A percentile compares a stretch with the other conserved stretches of the same genome.
Conservation (phyloP, 2,888 invertebrate genomes). For the Autographa gamma region DNA sequence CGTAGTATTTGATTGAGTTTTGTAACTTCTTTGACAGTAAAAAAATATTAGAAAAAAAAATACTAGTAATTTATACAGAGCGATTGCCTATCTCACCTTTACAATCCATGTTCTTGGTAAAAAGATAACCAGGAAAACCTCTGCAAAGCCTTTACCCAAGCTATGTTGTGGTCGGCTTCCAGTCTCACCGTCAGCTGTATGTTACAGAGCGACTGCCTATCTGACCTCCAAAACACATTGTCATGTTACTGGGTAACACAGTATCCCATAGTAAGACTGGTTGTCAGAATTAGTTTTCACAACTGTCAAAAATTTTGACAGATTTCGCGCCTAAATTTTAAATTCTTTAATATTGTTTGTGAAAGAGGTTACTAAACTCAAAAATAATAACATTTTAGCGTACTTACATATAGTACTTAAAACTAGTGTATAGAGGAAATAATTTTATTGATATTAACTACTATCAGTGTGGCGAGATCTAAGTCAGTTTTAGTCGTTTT, state of each 20-base stretch:
- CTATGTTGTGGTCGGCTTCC: too few species aligned
- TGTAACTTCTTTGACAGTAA: slow-evolving; percentile 36
- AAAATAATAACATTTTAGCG: slow-evolving; percentile 11
- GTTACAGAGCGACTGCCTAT: too few species aligned
- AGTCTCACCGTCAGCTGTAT: too few species aligned
- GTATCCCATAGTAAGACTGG: too few species aligned
- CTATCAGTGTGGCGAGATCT: slow-evolving; percentile 48
- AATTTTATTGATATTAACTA: slow-evolving; percentile 40
- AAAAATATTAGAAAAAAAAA: too few species aligned
- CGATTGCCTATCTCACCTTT: too few species aligned
- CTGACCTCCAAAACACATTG: too few species aligned
- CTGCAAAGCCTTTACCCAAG: too few species aligned
- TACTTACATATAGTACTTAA: background rate
- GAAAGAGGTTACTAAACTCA: slow-evolving; percentile 1
- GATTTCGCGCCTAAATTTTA: background rate
- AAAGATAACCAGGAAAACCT: too few species aligned
- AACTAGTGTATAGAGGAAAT: slow-evolving; percentile 37
- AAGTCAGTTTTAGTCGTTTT: slow-evolving; percentile 24
- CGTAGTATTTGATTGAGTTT: slow-evolving; percentile 33
- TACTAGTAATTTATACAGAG: too few species aligned
- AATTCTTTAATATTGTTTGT: background rate
- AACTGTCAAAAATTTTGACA: background rate
- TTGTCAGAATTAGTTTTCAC: background rate
- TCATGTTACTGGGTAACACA: too few species aligned
- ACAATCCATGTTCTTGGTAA: too few species aligned